Evolutionary conservation across 2,888 invertebrate species (phyloP).

Genomic region (Tetranychus piercei): DNA sequence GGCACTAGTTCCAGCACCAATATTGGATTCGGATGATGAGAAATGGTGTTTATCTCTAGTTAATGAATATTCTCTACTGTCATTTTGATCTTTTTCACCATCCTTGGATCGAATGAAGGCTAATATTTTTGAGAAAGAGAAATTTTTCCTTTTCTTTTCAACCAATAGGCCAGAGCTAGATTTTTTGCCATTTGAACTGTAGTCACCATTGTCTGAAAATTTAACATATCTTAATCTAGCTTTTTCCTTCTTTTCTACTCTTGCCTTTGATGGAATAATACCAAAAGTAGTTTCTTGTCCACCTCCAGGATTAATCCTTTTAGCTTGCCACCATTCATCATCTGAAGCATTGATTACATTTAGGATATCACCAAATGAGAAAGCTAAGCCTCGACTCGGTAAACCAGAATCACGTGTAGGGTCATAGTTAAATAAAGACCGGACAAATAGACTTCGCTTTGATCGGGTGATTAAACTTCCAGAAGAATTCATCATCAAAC

Average conservation of each 20-base stretch:
- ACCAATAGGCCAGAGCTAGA: background rate
- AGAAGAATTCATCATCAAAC: constrained; percentile 46
- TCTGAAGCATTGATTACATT: constrained; percentile 98
- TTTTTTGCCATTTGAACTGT: constrained; percentile 46
- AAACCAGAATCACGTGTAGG: constrained; percentile 89
- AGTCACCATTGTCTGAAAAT: constrained; percentile 39
- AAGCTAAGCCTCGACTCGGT: constrained; percentile 70
- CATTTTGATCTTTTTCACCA: constrained; percentile 36
- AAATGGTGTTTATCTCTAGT: constrained; percentile 15
- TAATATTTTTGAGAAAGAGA: constrained; percentile 92
- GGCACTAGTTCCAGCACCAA: background rate
- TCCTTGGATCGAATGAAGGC: constrained; percentile 99
- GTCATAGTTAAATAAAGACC: constrained; percentile 95
- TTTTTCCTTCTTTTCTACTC: constrained; percentile 78
- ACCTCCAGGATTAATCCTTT: constrained; percentile 48
- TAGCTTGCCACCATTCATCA: constrained; percentile 99
- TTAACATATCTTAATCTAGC: constrained; percentile 92
- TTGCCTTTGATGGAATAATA: constrained; percentile 74
- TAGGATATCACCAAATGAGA: constrained; percentile 90
- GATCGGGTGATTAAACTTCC: constrained; percentile 87
- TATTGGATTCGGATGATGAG: background rate
- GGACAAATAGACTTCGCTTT: constrained; percentile 85
- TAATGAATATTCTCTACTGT: background rate
- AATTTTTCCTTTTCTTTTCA: constrained; percentile 69
- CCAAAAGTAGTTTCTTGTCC: constrained; percentile 65